These are phyloP conservation scores for Homarus americanus DNA, from an alignment of 1,140 invertebrate species.

Conservation along the genomic window DNA sequence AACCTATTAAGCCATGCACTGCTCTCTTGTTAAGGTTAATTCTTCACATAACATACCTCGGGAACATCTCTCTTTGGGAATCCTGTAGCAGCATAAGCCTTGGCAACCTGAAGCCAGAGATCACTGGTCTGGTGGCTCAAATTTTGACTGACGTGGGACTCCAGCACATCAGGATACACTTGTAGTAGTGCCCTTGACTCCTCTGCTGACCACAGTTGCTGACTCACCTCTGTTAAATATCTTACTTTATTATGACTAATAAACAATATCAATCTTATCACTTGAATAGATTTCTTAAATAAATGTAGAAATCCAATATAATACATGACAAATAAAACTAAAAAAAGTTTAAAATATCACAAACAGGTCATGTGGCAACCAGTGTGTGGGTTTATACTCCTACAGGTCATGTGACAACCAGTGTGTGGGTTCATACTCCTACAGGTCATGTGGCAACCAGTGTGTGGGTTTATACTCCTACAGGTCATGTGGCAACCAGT, in stretches of 20 bases:
- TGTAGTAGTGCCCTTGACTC: conserved; percentile 53
- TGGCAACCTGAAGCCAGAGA: conserved; percentile 67
- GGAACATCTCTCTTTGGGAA: conserved; percentile 57
- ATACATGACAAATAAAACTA: no score
- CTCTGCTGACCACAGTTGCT: conserved; percentile 60
- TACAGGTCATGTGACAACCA: no score
- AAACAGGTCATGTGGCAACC: no score
- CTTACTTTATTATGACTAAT: neutral
- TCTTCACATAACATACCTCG: conserved; percentile 37
- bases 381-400: no score
- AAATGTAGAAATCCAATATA: no score
- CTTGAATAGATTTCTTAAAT: no score
- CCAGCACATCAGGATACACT: conserved; percentile 59
- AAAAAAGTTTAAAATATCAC: no score
- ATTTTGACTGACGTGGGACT: conserved; percentile 40
- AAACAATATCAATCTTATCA: no score
- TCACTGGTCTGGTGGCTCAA: conserved; percentile 39
- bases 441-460: no score
- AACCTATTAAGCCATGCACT: neutral
- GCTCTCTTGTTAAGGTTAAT: neutral
- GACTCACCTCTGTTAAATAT: conserved; percentile 49
- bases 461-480: no score
- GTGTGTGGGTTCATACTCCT: no score
- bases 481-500: no score
- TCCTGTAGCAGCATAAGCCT: conserved; percentile 57